Conservation (phyloP, 2,888 invertebrate genomes). For the Oligia strigilis region DNA sequence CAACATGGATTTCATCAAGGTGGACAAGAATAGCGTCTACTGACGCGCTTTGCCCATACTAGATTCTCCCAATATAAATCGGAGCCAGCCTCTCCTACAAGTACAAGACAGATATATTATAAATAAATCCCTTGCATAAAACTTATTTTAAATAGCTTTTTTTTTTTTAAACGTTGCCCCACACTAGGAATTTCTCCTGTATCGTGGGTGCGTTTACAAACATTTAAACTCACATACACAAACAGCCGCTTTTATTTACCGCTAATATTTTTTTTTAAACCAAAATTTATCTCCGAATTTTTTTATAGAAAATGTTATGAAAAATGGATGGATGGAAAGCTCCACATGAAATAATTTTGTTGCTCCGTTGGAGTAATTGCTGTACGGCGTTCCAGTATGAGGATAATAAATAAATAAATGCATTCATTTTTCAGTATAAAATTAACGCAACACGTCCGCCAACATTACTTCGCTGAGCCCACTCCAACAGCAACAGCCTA, state of each 20-base stretch:
- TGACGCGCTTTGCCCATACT: too few relatives aligned
- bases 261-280: not conserved
- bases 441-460: slow-evolving; percentile 76
- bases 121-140: not conserved
- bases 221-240: too few relatives aligned
- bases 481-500: slow-evolving; percentile 57
- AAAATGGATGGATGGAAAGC: too few relatives aligned
- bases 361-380: too few relatives aligned
- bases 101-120: not conserved
- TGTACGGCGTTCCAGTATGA: too few relatives aligned
- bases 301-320: not conserved
- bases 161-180: too few relatives aligned
- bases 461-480: slow-evolving; percentile 70
- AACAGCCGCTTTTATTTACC: too few relatives aligned
- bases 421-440: slow-evolving; percentile 77
- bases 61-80: not conserved
- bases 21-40: not conserved
- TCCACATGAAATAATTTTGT: too few relatives aligned
- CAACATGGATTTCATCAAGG: not conserved
- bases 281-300: not conserved
- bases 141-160: not conserved
- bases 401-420: not conserved
- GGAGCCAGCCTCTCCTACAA: not conserved
- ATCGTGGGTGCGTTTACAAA: too few relatives aligned
- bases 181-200: too few relatives aligned